Conservation (phyloP, 2,113 vertebrate genomes). For the Brachyhypopomus occidentalis region DNA sequence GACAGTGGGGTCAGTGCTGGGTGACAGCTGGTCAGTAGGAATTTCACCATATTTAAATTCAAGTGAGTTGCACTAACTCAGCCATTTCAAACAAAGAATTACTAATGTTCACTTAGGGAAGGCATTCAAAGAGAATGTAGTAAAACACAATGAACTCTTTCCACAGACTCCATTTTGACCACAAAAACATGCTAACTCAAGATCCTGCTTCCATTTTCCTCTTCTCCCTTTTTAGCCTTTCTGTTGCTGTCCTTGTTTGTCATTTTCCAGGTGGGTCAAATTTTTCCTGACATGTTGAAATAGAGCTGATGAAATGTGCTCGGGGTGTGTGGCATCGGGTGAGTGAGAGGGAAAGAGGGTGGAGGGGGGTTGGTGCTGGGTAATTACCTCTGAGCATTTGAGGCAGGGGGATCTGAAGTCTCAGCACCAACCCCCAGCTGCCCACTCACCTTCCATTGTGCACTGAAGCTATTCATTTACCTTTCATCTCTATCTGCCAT, state of each 20-base stretch:
- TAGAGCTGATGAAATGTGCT: slow-evolving; percentile 55
- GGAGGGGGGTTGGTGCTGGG: slow-evolving; percentile 21
- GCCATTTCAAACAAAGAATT: background rate
- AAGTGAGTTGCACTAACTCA: slow-evolving; percentile 24
- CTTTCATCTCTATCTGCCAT: slow-evolving; percentile 29
- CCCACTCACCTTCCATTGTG: slow-evolving; percentile 29
- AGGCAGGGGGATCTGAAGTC: slow-evolving; percentile 28
- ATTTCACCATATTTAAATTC: slow-evolving; percentile 34
- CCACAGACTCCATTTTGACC: slow-evolving; percentile 27
- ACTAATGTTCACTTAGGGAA: slow-evolving; percentile 16
- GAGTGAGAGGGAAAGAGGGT: background rate
- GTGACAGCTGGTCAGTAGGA: background rate
- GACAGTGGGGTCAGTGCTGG: slow-evolving; percentile 5
- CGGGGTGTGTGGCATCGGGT: background rate
- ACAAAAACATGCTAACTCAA: background rate
- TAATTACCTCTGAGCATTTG: slow-evolving; percentile 52
- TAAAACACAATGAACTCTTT: slow-evolving; percentile 44
- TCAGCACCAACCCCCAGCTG: slow-evolving; percentile 36
- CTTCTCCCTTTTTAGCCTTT: background rate
- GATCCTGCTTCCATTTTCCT: background rate
- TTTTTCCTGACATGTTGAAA: slow-evolving; percentile 58
- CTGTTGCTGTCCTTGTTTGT: slow-evolving; percentile 18
- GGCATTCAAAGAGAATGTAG: background rate
- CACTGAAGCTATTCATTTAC: slow-evolving; percentile 25
- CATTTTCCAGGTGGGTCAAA: slow-evolving; percentile 58